Conservation (phyloP, 1,140 invertebrate species). For the Vollenhovia emeryi region DNA sequence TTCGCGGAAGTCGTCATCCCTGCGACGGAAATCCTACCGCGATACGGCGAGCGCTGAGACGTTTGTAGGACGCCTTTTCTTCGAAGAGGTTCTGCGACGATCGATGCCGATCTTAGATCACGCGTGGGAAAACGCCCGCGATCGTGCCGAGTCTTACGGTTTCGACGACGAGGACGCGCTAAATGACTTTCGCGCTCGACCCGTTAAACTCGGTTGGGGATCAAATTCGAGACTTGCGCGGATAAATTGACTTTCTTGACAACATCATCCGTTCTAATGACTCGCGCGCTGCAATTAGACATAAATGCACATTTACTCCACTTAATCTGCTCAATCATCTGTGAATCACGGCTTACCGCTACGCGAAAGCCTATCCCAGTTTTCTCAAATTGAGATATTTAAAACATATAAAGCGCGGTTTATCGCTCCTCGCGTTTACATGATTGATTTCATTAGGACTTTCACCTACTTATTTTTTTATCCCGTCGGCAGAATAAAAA, state of each 20-base stretch:
- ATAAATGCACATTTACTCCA: conserved; percentile 34
- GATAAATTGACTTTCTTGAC: not conserved
- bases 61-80: not conserved
- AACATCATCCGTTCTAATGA: not conserved
- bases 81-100: not conserved
- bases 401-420: not conserved
- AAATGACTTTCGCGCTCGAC: not conserved
- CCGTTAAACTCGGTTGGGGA: not conserved
- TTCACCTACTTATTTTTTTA: not conserved
- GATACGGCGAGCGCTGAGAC: not conserved
- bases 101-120: not conserved
- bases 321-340: conserved; percentile 45
- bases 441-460: conserved; percentile 14
- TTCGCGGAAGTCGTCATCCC: conserved; percentile 32
- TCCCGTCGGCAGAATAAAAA: not conserved
- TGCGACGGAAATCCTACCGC: conserved; percentile 25
- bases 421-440: not conserved
- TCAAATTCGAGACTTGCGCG: not conserved
- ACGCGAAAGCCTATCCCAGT: not conserved
- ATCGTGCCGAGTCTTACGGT: not conserved
- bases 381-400: not conserved
- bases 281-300: conserved; percentile 5
- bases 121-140: not conserved
- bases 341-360: not conserved
- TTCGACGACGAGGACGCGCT: not conserved